Evolutionary conservation across 2,113 vertebrate species (phyloP).

Genomic region (Pogona vitticeps): DNA sequence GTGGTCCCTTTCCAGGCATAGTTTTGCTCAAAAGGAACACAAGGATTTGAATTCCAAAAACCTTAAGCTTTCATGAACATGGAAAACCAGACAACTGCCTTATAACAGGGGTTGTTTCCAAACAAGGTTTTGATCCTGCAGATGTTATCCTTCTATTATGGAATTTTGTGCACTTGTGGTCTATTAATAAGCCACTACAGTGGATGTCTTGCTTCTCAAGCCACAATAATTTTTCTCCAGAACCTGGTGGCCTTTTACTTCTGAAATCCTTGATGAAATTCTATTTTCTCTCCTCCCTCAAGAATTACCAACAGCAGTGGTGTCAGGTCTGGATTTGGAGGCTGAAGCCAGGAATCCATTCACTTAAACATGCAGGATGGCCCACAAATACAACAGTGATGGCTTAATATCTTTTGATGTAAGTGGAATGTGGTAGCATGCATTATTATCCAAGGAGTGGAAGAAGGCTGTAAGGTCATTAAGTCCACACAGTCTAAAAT

Average conservation of each 20-base stretch:
- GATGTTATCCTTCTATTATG: neutral
- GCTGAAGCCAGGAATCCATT: neutral
- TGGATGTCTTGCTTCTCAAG: neutral
- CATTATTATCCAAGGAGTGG: neutral
- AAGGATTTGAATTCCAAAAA: neutral
- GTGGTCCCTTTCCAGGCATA: neutral
- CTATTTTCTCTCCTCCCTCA: neutral
- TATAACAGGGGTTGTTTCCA: neutral
- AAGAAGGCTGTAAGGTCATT: neutral
- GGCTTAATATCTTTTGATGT: neutral
- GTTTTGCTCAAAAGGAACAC: neutral
- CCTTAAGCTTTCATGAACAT: neutral
- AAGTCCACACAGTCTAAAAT: neutral
- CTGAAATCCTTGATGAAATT: neutral
- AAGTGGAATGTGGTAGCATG: neutral
- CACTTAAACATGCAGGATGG: neutral
- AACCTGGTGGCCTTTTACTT: neutral
- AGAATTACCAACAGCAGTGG: neutral
- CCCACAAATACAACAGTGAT: neutral
- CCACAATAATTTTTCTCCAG: neutral
- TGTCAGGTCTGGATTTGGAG: neutral
- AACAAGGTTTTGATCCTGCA: neutral
- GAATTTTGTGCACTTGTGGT: too few species aligned
- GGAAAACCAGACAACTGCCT: neutral
- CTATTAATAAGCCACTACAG: too few species aligned